Percentiles rank a stretch among this genome's conserved stretches.
phyloP scores from a whole-genome alignment of 2,888 invertebrate genomes.

The Drosophila planitibia region DNA sequence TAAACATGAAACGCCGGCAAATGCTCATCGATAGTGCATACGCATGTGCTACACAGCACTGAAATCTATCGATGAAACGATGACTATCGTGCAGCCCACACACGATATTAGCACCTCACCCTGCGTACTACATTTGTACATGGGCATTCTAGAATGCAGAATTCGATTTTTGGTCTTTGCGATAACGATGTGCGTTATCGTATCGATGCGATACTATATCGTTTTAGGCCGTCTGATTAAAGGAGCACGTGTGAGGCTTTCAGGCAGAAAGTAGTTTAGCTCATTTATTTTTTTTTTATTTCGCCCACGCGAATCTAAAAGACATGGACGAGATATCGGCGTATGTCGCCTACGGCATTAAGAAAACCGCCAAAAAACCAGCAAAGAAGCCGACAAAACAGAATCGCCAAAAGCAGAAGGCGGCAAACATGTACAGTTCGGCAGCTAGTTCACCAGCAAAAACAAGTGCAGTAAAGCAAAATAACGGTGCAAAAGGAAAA shows the following conservation, averaged over 20 bases:
- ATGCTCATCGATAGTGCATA: background rate
- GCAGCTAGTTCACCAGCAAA: background rate
- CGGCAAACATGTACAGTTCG: background rate
- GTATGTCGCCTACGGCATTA: slow-evolving; percentile 16
- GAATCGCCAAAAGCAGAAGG: background rate
- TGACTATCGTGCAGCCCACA: background rate
- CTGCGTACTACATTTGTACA: background rate
- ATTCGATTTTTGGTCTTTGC: background rate
- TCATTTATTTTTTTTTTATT: background rate
- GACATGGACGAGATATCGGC: slow-evolving; percentile 35
- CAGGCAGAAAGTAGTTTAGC: background rate
- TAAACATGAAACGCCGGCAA: slow-evolving; percentile 17
- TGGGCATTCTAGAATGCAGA: background rate
- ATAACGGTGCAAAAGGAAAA: background rate
- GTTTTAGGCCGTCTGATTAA: background rate
- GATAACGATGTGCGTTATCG: background rate
- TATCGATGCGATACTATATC: background rate
- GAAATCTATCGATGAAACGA: background rate
- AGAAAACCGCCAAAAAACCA: background rate
- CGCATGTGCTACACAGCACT: background rate
- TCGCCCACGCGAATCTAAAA: background rate
- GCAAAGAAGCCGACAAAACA: background rate
- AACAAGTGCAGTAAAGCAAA: background rate
- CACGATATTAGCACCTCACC: background rate
- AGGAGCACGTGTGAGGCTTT: background rate